Evolutionary conservation across 2,113 vertebrate genomes (phyloP).

Genomic region (Salvator merianae): DNA sequence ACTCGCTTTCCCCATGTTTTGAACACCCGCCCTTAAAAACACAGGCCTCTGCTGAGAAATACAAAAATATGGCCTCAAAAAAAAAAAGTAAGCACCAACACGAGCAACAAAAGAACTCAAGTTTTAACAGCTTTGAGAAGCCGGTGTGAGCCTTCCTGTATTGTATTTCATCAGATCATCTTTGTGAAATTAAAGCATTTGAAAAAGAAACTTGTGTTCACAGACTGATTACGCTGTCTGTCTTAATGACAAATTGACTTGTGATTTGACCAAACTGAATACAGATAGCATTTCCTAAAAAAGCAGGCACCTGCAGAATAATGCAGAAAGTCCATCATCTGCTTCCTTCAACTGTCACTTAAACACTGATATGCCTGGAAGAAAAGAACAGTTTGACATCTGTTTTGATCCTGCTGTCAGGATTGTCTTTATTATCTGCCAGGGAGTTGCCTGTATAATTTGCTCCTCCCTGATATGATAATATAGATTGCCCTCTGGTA

Average conservation of each 20-base stretch:
- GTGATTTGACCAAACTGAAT: slow-evolving; percentile 79
- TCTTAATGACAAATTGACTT: slow-evolving; percentile 78
- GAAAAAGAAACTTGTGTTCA: slow-evolving; percentile 67
- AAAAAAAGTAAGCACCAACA: no score
- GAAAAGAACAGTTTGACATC: slow-evolving; percentile 70
- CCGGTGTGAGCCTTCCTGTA: not conserved
- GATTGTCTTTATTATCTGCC: slow-evolving; percentile 70
- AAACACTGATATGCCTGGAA: slow-evolving; percentile 65
- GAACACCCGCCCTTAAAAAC: no score
- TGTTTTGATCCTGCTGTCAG: slow-evolving; percentile 79
- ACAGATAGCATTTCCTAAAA: slow-evolving; percentile 57
- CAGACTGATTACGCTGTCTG: slow-evolving; percentile 67
- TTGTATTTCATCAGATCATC: slow-evolving; percentile 63
- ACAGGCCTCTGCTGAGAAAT: no score
- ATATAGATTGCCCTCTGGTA: slow-evolving; percentile 72
- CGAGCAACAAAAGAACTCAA: not conserved
- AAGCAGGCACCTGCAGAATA: slow-evolving; percentile 70
- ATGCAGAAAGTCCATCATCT: slow-evolving; percentile 77
- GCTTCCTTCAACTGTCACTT: slow-evolving; percentile 78
- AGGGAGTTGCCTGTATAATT: slow-evolving; percentile 68
- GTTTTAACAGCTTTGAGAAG: slow-evolving; percentile 44
- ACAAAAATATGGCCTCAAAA: no score
- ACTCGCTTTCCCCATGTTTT: no score
- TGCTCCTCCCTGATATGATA: slow-evolving; percentile 72
- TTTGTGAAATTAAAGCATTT: slow-evolving; percentile 64